Evolutionary conservation across 2,113 vertebrate species (phyloP).

Genomic region (Lepidothrix coronata): DNA sequence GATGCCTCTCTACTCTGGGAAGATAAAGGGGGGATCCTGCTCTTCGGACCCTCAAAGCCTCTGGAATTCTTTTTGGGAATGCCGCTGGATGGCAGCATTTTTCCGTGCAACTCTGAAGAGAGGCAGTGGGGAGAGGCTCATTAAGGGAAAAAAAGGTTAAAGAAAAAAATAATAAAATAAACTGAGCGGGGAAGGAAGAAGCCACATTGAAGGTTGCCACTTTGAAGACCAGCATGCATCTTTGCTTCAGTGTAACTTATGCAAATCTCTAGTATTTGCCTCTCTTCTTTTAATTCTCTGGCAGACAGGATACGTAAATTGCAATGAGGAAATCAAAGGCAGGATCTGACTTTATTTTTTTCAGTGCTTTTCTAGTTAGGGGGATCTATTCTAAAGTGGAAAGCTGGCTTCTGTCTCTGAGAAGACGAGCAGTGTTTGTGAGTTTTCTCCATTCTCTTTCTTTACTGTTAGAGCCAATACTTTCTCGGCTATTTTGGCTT

Average conservation of each 20-base stretch:
- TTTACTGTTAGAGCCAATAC: background rate
- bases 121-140: background rate
- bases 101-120: background rate
- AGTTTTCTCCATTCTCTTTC: background rate
- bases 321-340: constrained; percentile 12
- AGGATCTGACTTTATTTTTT: background rate
- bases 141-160: background rate
- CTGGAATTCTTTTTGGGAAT: background rate
- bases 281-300: constrained; percentile 1
- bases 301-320: background rate
- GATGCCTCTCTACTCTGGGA: background rate
- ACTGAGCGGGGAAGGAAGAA: background rate
- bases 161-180: background rate
- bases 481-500: background rate
- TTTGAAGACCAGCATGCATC: background rate
- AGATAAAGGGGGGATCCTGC: background rate
- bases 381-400: background rate
- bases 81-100: constrained; percentile 67
- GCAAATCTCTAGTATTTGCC: background rate
- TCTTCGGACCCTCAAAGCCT: background rate
- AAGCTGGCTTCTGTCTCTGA: background rate
- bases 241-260: background rate
- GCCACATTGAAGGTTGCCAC: background rate
- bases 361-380: background rate
- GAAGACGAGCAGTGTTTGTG: background rate